A percentile compares a stretch with the other conserved stretches of the same genome.
Evolutionary conservation across 2,797 vertebrate genomes (phyloP).

Genomic region (Acridotheres tristis): DNA sequence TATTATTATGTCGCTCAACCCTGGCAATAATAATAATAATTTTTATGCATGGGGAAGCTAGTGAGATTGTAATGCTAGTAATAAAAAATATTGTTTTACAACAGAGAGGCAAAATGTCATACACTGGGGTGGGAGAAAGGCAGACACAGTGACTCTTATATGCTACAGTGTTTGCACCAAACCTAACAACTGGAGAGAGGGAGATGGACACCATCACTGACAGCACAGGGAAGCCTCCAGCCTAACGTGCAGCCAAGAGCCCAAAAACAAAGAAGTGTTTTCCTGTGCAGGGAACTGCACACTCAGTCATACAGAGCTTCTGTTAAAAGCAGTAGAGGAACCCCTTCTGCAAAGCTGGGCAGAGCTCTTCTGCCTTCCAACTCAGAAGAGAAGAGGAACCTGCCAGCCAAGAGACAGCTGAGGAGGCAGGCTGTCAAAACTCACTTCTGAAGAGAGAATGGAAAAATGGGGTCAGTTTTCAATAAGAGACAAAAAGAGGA

Average conservation of each 20-base stretch:
- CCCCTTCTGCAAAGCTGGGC: not conserved
- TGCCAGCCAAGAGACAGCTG: accelerated
- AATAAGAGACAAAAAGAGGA: not conserved
- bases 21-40: not conserved
- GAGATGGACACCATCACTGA: not conserved
- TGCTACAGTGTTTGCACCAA: not conserved
- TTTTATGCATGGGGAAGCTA: not conserved
- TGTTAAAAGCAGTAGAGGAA: not conserved
- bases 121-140: not conserved
- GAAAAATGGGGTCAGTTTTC: not conserved
- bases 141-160: not conserved
- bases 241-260: not conserved
- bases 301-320: not conserved
- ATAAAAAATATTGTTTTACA: not conserved
- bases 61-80: not conserved
- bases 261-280: not conserved
- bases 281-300: not conserved
- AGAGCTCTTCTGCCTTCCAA: not conserved
- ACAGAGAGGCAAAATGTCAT: not conserved
- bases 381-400: not conserved
- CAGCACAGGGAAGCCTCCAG: not conserved
- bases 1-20: accelerated
- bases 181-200: not conserved
- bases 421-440: not conserved
- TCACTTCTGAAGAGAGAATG: not conserved